A percentile compares a stretch with the other conserved stretches of the same genome.
phyloP scores from a whole-genome alignment of 2,797 vertebrate species.

The Staurois parvus region DNA sequence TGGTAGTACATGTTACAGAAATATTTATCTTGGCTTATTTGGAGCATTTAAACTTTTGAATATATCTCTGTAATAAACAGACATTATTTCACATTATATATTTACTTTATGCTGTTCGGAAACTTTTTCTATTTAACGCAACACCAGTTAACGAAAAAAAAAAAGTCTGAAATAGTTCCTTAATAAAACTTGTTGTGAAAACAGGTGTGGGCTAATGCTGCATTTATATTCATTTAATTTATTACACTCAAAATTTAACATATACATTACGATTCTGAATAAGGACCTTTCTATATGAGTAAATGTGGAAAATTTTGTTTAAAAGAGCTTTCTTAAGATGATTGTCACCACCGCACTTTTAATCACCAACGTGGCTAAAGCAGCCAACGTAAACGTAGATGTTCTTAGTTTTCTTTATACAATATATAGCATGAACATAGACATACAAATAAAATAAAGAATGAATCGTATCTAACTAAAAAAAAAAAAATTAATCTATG shows the following conservation, averaged over 20 bases:
- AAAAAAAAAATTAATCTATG: not conserved
- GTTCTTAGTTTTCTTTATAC: not conserved
- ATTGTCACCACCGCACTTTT: not conserved
- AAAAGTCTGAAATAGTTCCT: conserved; percentile 53
- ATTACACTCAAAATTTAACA: conserved; percentile 11
- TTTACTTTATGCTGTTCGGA: conserved; percentile 49
- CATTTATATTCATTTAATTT: conserved; percentile 48
- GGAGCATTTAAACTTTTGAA: conserved; percentile 28
- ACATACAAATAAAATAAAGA: not conserved
- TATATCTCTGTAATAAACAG: conserved; percentile 45
- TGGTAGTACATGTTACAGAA: conserved; percentile 27
- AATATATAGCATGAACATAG: not conserved
- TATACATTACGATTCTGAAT: conserved; percentile 13
- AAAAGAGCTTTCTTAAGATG: not conserved
- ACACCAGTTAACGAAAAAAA: conserved; percentile 16
- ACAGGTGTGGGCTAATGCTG: conserved; percentile 43
- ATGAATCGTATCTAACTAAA: not conserved
- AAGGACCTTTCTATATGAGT: not conserved
- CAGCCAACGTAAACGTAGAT: not conserved
- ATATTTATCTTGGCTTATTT: conserved; percentile 54
- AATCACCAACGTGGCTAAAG: not conserved
- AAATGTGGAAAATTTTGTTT: conserved; percentile 24
- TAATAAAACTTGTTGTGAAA: conserved; percentile 56
- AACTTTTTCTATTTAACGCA: conserved; percentile 53
- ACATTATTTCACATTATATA: conserved; percentile 49